A percentile compares a stretch with the other conserved stretches of the same genome.
These are phyloP conservation scores for Sebastolobus altivelis DNA, from an alignment of 2,797 vertebrate species.

Conservation along the genomic window DNA sequence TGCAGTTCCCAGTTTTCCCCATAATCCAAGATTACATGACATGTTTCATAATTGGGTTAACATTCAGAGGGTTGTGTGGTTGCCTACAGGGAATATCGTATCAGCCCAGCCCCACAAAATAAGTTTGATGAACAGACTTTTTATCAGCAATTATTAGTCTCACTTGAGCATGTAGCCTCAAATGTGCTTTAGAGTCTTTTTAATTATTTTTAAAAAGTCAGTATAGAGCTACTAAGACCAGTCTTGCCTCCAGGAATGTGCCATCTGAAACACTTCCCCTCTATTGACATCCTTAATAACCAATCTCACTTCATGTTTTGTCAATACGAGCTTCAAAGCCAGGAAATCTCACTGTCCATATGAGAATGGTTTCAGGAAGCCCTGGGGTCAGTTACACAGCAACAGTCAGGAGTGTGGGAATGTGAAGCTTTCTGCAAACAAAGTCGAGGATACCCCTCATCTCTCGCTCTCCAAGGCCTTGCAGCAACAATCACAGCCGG, in stretches of 20 bases:
- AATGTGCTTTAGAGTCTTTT: not conserved
- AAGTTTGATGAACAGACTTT: not conserved
- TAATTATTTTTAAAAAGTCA: not conserved
- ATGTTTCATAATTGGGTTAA: constrained; percentile 16
- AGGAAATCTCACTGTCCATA: constrained; percentile 65
- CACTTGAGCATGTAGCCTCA: not conserved
- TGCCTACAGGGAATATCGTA: constrained; percentile 10
- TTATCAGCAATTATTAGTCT: not conserved
- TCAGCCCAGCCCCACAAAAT: not conserved
- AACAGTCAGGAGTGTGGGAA: constrained; percentile 70
- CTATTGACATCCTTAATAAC: constrained; percentile 5
- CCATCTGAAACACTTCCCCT: constrained; percentile 18
- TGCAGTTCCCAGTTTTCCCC: not conserved
- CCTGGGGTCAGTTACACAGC: constrained; percentile 60
- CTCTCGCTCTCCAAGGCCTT: constrained; percentile 49
- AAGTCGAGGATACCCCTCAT: constrained; percentile 51
- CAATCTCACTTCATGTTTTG: constrained; percentile 39
- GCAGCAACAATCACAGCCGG: constrained; percentile 36
- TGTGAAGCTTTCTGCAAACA: constrained; percentile 70
- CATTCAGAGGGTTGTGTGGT: constrained; percentile 5
- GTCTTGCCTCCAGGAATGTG: not conserved
- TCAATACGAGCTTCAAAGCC: constrained; percentile 62
- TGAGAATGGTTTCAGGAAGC: constrained; percentile 65
- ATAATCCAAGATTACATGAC: constrained; percentile 19
- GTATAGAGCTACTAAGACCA: not conserved